Conservation (phyloP, 2,888 invertebrate species). For the Petrolisthes manimaculis region DNA sequence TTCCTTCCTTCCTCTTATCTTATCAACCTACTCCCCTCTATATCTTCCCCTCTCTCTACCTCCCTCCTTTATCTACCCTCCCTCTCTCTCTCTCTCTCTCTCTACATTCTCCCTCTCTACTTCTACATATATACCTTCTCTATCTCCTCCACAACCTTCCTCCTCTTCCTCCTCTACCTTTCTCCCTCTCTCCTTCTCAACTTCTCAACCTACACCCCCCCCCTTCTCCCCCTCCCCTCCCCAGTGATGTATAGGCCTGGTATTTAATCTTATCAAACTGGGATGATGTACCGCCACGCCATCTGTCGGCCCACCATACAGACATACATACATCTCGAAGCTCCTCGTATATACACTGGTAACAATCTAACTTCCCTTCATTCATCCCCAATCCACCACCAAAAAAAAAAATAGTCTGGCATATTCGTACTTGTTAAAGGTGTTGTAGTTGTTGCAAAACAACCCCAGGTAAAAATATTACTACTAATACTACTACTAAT, state of each 20-base stretch:
- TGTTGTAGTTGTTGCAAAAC: no score
- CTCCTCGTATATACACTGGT: no score
- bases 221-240: not conserved
- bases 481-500: no score
- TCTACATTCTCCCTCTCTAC: not conserved
- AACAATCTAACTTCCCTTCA: no score
- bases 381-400: no score
- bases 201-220: no score
- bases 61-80: not conserved
- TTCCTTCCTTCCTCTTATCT: not conserved
- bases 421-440: no score
- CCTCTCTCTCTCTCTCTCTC: not conserved
- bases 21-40: not conserved
- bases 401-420: no score
- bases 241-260: constrained; percentile 10
- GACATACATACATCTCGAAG: no score
- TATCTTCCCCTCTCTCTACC: not conserved
- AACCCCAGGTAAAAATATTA: no score
- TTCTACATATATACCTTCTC: not conserved
- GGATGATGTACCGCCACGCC: constrained; percentile 5
- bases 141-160: not conserved
- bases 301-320: constrained; percentile 14
- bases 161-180: no score
- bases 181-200: no score
- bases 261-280: not conserved